phyloP scores from a whole-genome alignment of 1,140 invertebrate genomes.

The Drosophila subpulchrella region DNA sequence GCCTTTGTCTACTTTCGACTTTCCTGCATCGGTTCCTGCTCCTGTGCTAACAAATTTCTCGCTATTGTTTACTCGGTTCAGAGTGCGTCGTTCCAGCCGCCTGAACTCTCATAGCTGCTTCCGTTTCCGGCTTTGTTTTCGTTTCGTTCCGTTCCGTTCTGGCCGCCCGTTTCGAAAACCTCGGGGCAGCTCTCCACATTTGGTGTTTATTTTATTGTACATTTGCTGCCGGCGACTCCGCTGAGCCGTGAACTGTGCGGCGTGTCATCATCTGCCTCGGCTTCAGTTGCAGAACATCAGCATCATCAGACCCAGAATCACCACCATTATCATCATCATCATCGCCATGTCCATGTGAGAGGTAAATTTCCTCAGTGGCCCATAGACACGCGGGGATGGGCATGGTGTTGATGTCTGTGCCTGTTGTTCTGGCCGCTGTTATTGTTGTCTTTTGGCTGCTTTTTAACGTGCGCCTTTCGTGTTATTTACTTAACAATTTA shows the following conservation, averaged over 20 bases:
- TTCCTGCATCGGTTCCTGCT: slow-evolving; percentile 26
- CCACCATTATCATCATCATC: slow-evolving; percentile 31
- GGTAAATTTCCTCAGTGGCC: slow-evolving; percentile 40
- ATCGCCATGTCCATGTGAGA: slow-evolving; percentile 38
- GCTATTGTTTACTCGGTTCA: slow-evolving; percentile 59
- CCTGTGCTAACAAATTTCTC: slow-evolving; percentile 45
- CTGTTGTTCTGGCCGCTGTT: slow-evolving; percentile 40
- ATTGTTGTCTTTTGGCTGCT: slow-evolving; percentile 55
- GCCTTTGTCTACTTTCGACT: slow-evolving; percentile 40
- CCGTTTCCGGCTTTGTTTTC: slow-evolving; percentile 78
- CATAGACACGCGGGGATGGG: slow-evolving; percentile 28
- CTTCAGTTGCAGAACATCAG: slow-evolving; percentile 26
- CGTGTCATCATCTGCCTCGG: slow-evolving; percentile 54
- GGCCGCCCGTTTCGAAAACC: slow-evolving; percentile 12
- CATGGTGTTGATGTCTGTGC: slow-evolving; percentile 42
- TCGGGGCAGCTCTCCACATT: slow-evolving; percentile 37
- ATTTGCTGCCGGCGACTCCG: slow-evolving; percentile 65
- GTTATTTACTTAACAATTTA: slow-evolving; percentile 83
- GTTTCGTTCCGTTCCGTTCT: slow-evolving; percentile 30
- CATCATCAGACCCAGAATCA: slow-evolving; percentile 26
- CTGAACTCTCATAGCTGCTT: slow-evolving; percentile 58
- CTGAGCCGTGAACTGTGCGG: slow-evolving; percentile 68
- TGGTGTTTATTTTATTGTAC: slow-evolving; percentile 78
- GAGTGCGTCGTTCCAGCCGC: slow-evolving; percentile 44
- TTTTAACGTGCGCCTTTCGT: slow-evolving; percentile 68